Evolutionary conservation across 2,797 vertebrate species (phyloP).

Genomic region (Distichodus sexfasciatus): DNA sequence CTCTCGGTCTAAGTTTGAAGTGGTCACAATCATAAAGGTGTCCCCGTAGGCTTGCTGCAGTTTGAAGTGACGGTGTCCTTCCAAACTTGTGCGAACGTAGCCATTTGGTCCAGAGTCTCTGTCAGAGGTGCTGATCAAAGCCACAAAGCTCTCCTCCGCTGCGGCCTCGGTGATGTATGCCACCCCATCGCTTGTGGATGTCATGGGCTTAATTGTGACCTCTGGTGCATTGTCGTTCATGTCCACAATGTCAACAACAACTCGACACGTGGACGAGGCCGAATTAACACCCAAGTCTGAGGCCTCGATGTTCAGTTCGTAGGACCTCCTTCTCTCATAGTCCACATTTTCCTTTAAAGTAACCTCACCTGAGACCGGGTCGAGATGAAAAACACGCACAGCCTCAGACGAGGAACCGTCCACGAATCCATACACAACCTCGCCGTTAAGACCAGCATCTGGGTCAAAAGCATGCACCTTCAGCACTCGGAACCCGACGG

Average conservation of each 20-base stretch:
- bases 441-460: constrained; percentile 73
- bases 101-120: constrained; percentile 78
- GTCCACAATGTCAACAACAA: constrained; percentile 69
- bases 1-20: constrained; percentile 69
- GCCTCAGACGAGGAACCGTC: constrained; percentile 58
- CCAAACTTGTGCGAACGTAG: constrained; percentile 71
- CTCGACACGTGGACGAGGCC: constrained; percentile 64
- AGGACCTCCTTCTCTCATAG: constrained; percentile 67
- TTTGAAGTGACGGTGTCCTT: constrained; percentile 78
- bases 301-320: constrained; percentile 69
- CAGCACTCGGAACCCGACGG: constrained; percentile 69
- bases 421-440: constrained; percentile 71
- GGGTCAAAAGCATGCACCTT: constrained; percentile 75
- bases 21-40: constrained; percentile 77
- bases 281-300: constrained; percentile 65
- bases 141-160: constrained; percentile 75
- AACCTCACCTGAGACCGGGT: constrained; percentile 69
- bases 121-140: constrained; percentile 80
- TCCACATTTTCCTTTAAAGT: constrained; percentile 68
- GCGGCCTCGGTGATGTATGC: constrained; percentile 77
- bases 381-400: constrained; percentile 68
- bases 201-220: constrained; percentile 76
- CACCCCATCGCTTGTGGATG: constrained; percentile 69
- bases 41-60: constrained; percentile 79
- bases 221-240: constrained; percentile 77